These are phyloP conservation scores for Heterodera carotae DNA, from an alignment of 1,140 invertebrate genomes.

Conservation along the genomic window DNA sequence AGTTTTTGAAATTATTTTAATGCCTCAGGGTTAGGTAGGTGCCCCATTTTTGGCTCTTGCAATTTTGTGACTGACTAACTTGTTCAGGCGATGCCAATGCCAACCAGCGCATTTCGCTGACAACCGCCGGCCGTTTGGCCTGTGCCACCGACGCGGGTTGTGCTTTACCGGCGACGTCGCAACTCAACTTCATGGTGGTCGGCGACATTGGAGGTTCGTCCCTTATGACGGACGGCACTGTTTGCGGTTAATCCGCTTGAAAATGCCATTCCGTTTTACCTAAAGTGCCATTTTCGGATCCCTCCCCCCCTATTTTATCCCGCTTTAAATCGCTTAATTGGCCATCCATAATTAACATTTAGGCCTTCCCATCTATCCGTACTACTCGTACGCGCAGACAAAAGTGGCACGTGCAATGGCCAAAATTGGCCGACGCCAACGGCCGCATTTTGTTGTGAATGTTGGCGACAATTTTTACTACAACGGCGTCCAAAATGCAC, in stretches of 20 bases:
- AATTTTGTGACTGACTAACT: no score
- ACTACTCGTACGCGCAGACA: slow-evolving; percentile 42
- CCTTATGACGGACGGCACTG: no score
- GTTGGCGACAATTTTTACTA: slow-evolving; percentile 55
- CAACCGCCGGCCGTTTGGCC: slow-evolving; percentile 30
- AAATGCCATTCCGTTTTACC: no score
- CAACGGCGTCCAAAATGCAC: slow-evolving; percentile 46
- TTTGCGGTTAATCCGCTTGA: no score
- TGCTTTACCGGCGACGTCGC: neutral
- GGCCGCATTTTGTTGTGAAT: slow-evolving; percentile 49
- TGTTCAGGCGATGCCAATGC: no score
- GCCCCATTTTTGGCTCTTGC: no score
- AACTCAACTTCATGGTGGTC: slow-evolving; percentile 51
- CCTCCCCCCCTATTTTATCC: no score
- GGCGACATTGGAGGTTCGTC: slow-evolving; percentile 59
- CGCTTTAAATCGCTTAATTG: no score
- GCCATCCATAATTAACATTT: no score
- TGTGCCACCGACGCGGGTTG: slow-evolving; percentile 36
- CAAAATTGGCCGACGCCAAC: slow-evolving; percentile 27
- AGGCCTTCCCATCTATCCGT: slow-evolving; percentile 47
- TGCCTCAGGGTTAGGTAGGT: no score
- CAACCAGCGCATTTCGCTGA: slow-evolving; percentile 17
- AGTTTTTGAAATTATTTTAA: no score
- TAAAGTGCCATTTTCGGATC: no score
- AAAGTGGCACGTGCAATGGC: slow-evolving; percentile 41